These are phyloP conservation scores for Drosophila erecta DNA, from an alignment of 1,140 invertebrate species.

Conservation along the genomic window DNA sequence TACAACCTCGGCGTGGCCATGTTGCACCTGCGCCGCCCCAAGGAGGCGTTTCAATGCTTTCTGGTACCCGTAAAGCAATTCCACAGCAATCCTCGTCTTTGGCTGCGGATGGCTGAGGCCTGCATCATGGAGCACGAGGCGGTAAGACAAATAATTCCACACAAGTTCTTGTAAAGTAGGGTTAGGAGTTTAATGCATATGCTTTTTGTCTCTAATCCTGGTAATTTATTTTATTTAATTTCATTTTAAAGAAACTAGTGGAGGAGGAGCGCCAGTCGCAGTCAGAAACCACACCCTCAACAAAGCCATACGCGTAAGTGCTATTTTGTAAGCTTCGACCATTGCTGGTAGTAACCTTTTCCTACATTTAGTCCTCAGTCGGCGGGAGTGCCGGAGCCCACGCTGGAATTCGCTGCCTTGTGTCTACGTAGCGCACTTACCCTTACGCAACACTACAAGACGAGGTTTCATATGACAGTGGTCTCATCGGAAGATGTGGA, in stretches of 20 bases:
- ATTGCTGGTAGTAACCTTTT: neutral
- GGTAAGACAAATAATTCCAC: constrained; percentile 81
- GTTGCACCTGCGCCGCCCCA: constrained; percentile 91
- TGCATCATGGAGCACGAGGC: constrained; percentile 91
- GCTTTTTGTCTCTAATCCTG: no score
- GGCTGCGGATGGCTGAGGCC: constrained; percentile 97
- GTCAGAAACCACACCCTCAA: constrained; percentile 9
- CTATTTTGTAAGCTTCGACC: rapidly evolving
- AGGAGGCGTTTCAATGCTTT: constrained; percentile 95
- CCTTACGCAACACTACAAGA: constrained; percentile 85
- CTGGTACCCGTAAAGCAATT: constrained; percentile 94
- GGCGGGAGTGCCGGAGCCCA: constrained; percentile 93
- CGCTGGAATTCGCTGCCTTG: constrained; percentile 94
- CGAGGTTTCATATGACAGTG: constrained; percentile 78
- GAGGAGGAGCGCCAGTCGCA: constrained; percentile 54
- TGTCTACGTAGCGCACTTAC: constrained; percentile 94
- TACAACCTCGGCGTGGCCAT: constrained; percentile 96
- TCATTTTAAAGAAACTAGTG: constrained; percentile 47
- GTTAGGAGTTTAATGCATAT: no score
- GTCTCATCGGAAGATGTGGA: constrained; percentile 58
- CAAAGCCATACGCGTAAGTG: constrained; percentile 61
- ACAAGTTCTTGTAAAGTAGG: neutral
- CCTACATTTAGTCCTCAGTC: constrained; percentile 87
- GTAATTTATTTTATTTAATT: neutral
- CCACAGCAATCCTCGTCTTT: constrained; percentile 94